Evolutionary conservation across 2,797 vertebrate species (phyloP).

Genomic region (Chelon labrosus): DNA sequence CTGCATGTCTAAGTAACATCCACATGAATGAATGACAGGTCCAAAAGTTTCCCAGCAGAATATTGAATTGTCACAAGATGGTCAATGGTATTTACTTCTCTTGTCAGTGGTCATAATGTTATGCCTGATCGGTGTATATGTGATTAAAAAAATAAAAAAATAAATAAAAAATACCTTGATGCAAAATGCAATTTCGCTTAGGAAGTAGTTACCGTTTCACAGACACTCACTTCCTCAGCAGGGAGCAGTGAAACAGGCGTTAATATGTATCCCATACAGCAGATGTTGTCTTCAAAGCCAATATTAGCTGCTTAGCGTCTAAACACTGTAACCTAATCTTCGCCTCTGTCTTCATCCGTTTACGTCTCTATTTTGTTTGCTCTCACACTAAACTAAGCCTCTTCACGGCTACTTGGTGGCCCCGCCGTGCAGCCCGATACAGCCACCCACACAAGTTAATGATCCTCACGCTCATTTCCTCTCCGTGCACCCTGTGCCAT

Average conservation of each 20-base stretch:
- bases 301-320: constrained; percentile 50
- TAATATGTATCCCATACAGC: constrained; percentile 34
- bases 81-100: too few relatives aligned
- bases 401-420: constrained; percentile 37
- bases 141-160: too few relatives aligned
- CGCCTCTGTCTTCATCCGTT: constrained; percentile 43
- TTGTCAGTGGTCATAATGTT: too few relatives aligned
- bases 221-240: background rate
- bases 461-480: constrained; percentile 70
- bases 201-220: constrained; percentile 9
- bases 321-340: constrained; percentile 41
- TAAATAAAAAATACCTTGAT: too few relatives aligned
- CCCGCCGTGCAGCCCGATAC: constrained; percentile 54
- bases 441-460: constrained; percentile 68
- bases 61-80: too few relatives aligned
- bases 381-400: constrained; percentile 33
- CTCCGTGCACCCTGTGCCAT: constrained; percentile 65
- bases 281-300: constrained; percentile 51
- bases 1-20: too few relatives aligned
- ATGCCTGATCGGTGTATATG: too few relatives aligned
- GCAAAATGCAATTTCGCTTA: background rate
- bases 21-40: too few relatives aligned
- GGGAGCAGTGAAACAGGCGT: background rate
- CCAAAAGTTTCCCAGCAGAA: too few relatives aligned
- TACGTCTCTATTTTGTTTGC: constrained; percentile 28